A percentile compares a stretch with the other conserved stretches of the same genome.
Evolutionary conservation across 1,140 invertebrate species (phyloP).

Genomic region (Galleria mellonella): DNA sequence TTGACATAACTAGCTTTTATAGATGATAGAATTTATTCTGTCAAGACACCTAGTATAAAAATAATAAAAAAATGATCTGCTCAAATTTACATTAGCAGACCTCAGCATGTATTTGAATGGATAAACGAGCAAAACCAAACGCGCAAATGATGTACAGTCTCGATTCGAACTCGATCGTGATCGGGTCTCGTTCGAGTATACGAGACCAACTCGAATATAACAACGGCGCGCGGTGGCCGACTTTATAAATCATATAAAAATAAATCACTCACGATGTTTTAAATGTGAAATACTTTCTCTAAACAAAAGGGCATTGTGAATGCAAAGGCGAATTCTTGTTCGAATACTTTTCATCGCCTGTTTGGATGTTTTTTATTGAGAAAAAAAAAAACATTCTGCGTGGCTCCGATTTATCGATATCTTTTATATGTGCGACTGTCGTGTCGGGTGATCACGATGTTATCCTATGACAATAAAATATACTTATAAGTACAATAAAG

Average conservation of each 20-base stretch:
- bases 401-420: conserved; percentile 55
- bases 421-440: conserved; percentile 48
- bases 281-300: conserved; percentile 72
- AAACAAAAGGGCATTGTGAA: conserved; percentile 71
- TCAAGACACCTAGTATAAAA: too few species aligned
- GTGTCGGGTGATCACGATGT: conserved; percentile 60
- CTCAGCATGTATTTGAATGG: too few species aligned
- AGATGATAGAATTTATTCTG: too few species aligned
- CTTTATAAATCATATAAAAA: conserved; percentile 70
- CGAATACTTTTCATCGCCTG: conserved; percentile 69
- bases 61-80: too few species aligned
- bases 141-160: neutral
- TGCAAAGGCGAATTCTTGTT: conserved; percentile 65
- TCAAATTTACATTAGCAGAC: too few species aligned
- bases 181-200: neutral
- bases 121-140: neutral
- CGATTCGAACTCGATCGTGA: neutral
- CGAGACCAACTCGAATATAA: neutral
- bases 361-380: conserved; percentile 44
- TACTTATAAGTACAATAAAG: conserved; percentile 20
- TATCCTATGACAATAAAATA: conserved; percentile 41
- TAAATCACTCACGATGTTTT: conserved; percentile 60
- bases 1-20: too few species aligned
- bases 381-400: conserved; percentile 35
- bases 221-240: conserved; percentile 16